Evolutionary conservation across 1,140 invertebrate species (phyloP).

Genomic region (Drosophila mayri): DNA sequence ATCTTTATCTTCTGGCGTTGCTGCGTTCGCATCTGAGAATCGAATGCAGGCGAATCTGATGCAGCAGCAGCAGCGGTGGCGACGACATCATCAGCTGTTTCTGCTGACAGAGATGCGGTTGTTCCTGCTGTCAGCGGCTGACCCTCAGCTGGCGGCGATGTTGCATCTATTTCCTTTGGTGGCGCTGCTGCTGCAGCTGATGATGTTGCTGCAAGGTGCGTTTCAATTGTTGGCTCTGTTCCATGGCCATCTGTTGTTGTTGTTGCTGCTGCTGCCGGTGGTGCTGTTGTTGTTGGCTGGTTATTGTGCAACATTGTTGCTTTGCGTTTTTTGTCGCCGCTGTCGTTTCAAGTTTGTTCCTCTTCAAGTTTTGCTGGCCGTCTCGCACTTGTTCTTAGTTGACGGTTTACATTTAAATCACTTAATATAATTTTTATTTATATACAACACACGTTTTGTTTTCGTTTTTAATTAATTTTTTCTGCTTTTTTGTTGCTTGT

Average conservation of each 20-base stretch:
- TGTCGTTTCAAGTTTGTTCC: conserved; percentile 38
- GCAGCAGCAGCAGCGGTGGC: conserved; percentile 1
- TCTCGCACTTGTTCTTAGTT: conserved; percentile 27
- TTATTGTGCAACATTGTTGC: conserved; percentile 73
- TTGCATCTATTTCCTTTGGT: conserved; percentile 53
- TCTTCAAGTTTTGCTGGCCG: conserved; percentile 35
- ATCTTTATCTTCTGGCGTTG: conserved; percentile 75
- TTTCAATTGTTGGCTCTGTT: conserved; percentile 58
- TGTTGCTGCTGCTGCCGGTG: conserved; percentile 33
- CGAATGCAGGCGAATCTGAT: conserved; percentile 51
- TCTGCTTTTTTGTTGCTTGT: conserved; percentile 12
- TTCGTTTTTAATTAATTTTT: not conserved
- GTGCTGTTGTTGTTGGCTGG: conserved; percentile 39
- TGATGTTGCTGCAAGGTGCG: conserved; percentile 46
- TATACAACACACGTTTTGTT: conserved; percentile 16
- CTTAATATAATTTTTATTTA: conserved; percentile 16
- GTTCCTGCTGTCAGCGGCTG: conserved; percentile 32
- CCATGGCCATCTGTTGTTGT: conserved; percentile 37
- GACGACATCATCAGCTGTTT: conserved; percentile 58
- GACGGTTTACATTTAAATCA: conserved; percentile 44
- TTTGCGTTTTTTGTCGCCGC: conserved; percentile 41
- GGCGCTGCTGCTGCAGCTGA: conserved; percentile 13
- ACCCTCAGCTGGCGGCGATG: conserved; percentile 23
- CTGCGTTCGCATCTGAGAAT: conserved; percentile 76
- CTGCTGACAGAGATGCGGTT: conserved; percentile 43